These are phyloP conservation scores for Lasioglossum vierecki DNA, from an alignment of 2,888 invertebrate genomes.

Conservation along the genomic window DNA sequence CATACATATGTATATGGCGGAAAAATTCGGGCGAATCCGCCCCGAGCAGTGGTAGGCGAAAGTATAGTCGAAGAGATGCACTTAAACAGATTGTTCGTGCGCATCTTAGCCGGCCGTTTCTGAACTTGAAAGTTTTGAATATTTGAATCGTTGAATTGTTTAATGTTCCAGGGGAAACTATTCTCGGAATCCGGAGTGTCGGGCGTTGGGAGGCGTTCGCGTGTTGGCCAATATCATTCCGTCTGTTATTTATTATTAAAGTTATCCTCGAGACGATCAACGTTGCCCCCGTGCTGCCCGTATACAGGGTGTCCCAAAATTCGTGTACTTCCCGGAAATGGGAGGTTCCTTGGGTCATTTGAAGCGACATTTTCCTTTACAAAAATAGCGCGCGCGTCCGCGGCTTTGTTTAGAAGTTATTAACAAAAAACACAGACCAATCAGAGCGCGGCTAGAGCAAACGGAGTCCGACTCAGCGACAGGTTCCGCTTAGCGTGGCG, in stretches of 20 bases:
- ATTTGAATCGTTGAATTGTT: slow-evolving; percentile 10
- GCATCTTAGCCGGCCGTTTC: not conserved
- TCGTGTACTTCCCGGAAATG: too few species aligned
- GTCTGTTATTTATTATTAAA: not conserved
- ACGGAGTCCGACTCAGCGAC: too few species aligned
- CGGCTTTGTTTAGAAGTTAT: too few species aligned
- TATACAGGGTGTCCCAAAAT: too few species aligned
- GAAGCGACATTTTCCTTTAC: too few species aligned
- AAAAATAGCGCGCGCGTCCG: too few species aligned
- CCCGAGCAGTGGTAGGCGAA: not conserved
- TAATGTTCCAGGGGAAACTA: not conserved
- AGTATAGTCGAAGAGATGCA: not conserved
- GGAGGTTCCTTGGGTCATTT: too few species aligned
- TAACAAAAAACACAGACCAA: too few species aligned
- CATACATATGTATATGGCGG: not conserved
- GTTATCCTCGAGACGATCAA: not conserved
- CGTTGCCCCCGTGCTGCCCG: not conserved
- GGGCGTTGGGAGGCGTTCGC: not conserved
- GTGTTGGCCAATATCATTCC: not conserved
- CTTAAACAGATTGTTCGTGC: not conserved
- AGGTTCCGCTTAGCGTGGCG: too few species aligned
- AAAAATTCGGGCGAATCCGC: not conserved
- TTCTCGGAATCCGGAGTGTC: not conserved
- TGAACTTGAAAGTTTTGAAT: not conserved
- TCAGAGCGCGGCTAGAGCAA: too few species aligned